phyloP scores from a whole-genome alignment of 2,113 vertebrate genomes.

The Bettongia penicillata region DNA sequence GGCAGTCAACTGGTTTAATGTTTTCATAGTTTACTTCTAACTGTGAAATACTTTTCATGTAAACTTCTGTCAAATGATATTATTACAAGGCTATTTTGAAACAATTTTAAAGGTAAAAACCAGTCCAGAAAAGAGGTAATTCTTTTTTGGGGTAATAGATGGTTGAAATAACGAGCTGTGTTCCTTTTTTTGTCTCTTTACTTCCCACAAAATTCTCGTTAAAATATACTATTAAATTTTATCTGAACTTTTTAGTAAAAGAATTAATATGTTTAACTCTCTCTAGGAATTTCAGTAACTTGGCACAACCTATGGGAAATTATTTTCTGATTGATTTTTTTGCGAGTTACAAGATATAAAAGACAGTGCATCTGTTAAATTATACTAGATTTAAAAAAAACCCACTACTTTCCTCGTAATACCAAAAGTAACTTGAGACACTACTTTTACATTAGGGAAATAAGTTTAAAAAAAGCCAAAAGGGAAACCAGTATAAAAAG shows the following conservation, averaged over 20 bases:
- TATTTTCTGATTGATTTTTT: conserved; percentile 55
- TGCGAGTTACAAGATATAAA: conserved; percentile 4
- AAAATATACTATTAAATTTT: conserved; percentile 45
- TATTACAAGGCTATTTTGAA: conserved; percentile 42
- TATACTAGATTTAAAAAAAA: neutral
- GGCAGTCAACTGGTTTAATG: conserved; percentile 14
- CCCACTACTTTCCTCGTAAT: neutral
- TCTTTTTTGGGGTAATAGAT: conserved; percentile 22
- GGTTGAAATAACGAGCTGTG: conserved; percentile 29
- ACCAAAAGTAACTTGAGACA: conserved; percentile 15
- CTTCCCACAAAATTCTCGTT: conserved; percentile 19
- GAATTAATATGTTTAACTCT: conserved; percentile 1
- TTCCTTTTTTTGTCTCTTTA: neutral
- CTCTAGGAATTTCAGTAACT: conserved; percentile 32
- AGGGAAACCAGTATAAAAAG: conserved; percentile 30
- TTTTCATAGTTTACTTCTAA: neutral
- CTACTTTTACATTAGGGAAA: conserved; percentile 20
- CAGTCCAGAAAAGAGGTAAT: conserved; percentile 25
- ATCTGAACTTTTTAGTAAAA: conserved; percentile 15
- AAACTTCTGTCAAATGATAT: conserved; percentile 51
- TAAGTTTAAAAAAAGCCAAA: neutral
- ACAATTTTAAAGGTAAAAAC: conserved; percentile 61
- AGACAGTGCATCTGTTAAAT: neutral
- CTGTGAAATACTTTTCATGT: conserved; percentile 50
- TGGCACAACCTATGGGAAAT: conserved; percentile 19